phyloP scores from a whole-genome alignment of 1,140 invertebrate genomes.

The Drosophila murphyi region DNA sequence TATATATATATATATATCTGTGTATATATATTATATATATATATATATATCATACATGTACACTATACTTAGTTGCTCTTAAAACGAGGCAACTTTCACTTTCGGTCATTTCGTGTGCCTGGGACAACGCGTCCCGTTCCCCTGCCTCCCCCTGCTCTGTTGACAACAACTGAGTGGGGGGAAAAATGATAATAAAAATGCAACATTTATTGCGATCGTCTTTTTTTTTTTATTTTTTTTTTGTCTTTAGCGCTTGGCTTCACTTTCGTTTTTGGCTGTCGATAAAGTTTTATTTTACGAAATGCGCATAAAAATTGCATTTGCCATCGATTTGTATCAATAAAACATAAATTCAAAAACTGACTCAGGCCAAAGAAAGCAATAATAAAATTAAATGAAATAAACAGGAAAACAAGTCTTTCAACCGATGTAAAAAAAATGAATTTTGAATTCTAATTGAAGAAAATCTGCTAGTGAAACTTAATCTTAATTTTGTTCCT shows the following conservation, averaged over 20 bases:
- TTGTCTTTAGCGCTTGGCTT: slow-evolving; percentile 11
- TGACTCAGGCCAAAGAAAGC: slow-evolving; percentile 59
- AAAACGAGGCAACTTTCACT: slow-evolving; percentile 77
- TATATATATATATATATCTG: slow-evolving; percentile 1
- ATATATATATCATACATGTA: slow-evolving; percentile 15
- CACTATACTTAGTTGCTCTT: slow-evolving; percentile 26
- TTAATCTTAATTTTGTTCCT: too few relatives aligned
- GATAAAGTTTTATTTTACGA: slow-evolving; percentile 55
- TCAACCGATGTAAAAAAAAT: neutral
- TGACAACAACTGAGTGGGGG: slow-evolving; percentile 29
- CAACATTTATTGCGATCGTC: slow-evolving; percentile 72
- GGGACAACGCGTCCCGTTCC: slow-evolving; percentile 21
- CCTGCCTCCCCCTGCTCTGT: slow-evolving; percentile 5
- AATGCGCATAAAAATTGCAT: slow-evolving; percentile 59
- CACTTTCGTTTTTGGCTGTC: slow-evolving; percentile 69
- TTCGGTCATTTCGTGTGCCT: slow-evolving; percentile 49
- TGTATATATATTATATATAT: slow-evolving; percentile 4
- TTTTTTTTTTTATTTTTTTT: neutral
- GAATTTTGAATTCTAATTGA: too few relatives aligned
- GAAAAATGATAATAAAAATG: slow-evolving; percentile 76
- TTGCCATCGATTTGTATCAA: slow-evolving; percentile 74
- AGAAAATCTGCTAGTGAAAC: too few relatives aligned
- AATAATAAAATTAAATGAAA: slow-evolving; percentile 5
- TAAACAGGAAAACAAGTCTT: neutral
- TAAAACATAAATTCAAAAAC: slow-evolving; percentile 55